These are phyloP conservation scores for Isotomurus palustris DNA, from an alignment of 2,888 invertebrate genomes.

Conservation along the genomic window DNA sequence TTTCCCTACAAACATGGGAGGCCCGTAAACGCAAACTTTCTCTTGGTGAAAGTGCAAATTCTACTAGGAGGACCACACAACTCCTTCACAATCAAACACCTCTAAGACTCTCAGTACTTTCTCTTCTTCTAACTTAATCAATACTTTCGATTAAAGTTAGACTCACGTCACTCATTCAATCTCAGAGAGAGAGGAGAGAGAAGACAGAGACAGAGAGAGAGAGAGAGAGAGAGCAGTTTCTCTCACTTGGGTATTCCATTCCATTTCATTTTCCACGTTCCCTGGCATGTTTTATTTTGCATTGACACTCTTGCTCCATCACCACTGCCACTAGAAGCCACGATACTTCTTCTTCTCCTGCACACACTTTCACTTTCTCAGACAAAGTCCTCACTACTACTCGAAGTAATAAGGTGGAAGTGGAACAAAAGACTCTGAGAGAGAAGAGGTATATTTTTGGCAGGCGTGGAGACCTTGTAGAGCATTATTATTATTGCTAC, in stretches of 20 bases:
- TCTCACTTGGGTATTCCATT: neutral
- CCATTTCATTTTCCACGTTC: constrained; percentile 17
- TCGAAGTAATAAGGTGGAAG: too few relatives aligned
- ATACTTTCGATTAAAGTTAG: constrained; percentile 5
- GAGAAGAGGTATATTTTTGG: too few relatives aligned
- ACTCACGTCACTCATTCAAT: constrained; percentile 8
- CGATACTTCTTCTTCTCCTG: too few relatives aligned
- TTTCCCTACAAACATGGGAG: neutral
- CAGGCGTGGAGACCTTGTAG: too few relatives aligned
- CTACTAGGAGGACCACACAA: too few relatives aligned
- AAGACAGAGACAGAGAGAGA: neutral
- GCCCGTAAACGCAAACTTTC: neutral
- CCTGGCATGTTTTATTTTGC: neutral
- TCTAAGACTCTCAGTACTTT: too few relatives aligned
- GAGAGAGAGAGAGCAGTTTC: neutral
- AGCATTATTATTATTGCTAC: too few relatives aligned
- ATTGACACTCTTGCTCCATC: constrained; percentile 7
- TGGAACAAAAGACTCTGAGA: too few relatives aligned
- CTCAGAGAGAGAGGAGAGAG: neutral
- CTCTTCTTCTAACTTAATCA: constrained; percentile 7
- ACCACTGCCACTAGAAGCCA: too few relatives aligned
- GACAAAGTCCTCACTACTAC: too few relatives aligned
- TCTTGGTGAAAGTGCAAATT: neutral
- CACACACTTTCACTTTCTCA: too few relatives aligned
- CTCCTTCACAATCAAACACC: too few relatives aligned